Base-by-base conservation (phyloP, 2,888 invertebrate genomes). In the Acanthosoma haemorrhoidale region DNA sequence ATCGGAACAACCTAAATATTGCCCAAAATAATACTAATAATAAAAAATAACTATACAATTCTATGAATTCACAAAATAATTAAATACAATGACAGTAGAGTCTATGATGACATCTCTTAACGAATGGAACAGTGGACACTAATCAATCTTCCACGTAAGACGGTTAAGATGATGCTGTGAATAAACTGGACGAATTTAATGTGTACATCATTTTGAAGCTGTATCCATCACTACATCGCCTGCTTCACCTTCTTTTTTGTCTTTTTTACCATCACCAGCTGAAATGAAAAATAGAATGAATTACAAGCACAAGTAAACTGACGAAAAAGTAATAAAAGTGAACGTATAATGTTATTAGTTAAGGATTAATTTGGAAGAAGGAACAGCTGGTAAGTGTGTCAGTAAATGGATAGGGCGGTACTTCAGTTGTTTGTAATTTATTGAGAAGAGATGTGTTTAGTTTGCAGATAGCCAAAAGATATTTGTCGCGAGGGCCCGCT, bases 191-290 rank as follows among this genome's bases (percentile, higher is more conserved):
- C 51, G 51, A 25, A 51, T 25, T 51, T 25, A 25, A n/a, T 5
- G 2, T 6, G 8, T 6, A 2, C 29, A 25, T 51, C 51, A 51
- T 25, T 51, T 51, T n/a, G 51, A 51, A 51, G 51, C 51, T 1
- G 51, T 51, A n/a, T 51, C 51, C 51, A 51, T 51, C 6, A 25
- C 51, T 2, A 51, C 51, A n/a, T 51, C 60, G 15, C 60, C 71
- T 1, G 51, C 67, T 39, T 77, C 78, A 32, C 79, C 82, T 74
- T 84, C 84, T 71, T 84, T 84, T 76, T 84, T 84, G 61, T 84
- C 83, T 78, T 84, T 83, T 77, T 84, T 84, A 6, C 84, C 84
- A 75, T 83, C 82, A 71, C 82, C 83, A 77, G 81, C 83, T 82
- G 74, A 64, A 66, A 69, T 57, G 64, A 9, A 67, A 79, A 60